Base-by-base conservation (phyloP, 23 tunicate genomes). In the Trididemnum clinides region DNA sequence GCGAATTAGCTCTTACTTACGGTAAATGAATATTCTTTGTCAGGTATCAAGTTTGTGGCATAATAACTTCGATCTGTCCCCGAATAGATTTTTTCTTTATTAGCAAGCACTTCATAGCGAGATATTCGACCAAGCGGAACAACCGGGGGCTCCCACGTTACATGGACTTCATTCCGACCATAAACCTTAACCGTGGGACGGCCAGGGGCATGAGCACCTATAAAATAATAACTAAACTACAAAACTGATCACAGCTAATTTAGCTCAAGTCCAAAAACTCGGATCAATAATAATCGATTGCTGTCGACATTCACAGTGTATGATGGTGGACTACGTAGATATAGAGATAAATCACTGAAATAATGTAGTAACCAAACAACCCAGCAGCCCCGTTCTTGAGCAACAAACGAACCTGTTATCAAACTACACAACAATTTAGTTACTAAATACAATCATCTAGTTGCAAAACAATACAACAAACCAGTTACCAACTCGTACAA, bases 111-210 rank as follows among this genome's bases (percentile, higher is more conserved):
- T 82, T 94, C 98, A 57, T 84, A 94, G 2, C 98, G 93, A 33
- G 90, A 94, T 50, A 94, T 90, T 15, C 98, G 87, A 0, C 98
- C 98, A 66, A 94, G 90, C 25, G 98, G 98, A 64, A 85, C 88
- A 30, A 77, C 83, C 1, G 98, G 98, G 0, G 94, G 82, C 32
- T 72, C 85, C 98, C 98, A 94, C 50, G 94, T 69, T 66, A 94
- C 94, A 63, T 85, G 91, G 18, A 85, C 88, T 70, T 94, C 98
- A 37, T 89, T 94, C 37, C 98, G 88, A 82, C 98, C 98, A 81
- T 85, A 85, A 81, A 94, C 98, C 34, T 90, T 89, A 29, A 89
- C 90, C 34, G 77, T 49, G 0, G 98, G 98, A 74, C 85, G 78
- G 20, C 80, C 93, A 34, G 98, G 98, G 28, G 98, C 98, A 64